Conservation (phyloP, 2,797 vertebrate genomes). For the Sebastes nivosus region DNA sequence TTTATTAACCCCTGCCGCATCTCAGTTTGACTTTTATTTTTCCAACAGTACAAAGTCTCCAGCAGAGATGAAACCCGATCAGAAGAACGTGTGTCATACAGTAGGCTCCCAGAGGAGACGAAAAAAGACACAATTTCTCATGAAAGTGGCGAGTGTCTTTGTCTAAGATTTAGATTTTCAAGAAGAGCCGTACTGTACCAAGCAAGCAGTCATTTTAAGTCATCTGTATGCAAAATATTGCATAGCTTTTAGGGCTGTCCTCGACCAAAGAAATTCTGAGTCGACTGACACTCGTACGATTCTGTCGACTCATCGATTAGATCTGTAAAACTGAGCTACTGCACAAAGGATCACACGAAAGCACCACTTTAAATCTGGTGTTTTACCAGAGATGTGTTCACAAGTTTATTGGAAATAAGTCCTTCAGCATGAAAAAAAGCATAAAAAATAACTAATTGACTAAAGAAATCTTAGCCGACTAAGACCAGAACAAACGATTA, state of each 20-base stretch:
- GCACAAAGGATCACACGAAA: too few species aligned
- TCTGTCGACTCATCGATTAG: background rate
- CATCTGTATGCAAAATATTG: background rate
- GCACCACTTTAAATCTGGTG: too few species aligned
- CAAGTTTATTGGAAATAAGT: background rate
- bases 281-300: background rate
- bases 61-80: conserved; percentile 27
- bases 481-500: too few species aligned
- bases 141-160: background rate
- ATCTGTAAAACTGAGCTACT: too few species aligned
- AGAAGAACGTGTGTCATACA: conserved; percentile 13
- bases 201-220: background rate
- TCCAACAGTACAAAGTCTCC: background rate
- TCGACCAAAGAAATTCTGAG: background rate
- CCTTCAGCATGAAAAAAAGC: too few species aligned
- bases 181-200: background rate
- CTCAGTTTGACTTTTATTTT: background rate
- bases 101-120: background rate
- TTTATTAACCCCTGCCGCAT: background rate
- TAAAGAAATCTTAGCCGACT: too few species aligned
- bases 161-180: background rate
- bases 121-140: conserved; percentile 4
- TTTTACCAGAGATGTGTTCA: too few species aligned
- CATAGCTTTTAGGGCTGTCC: background rate
- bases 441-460: too few species aligned